phyloP scores from a whole-genome alignment of 1,140 invertebrate species.

The Neocloeon triangulifer region DNA sequence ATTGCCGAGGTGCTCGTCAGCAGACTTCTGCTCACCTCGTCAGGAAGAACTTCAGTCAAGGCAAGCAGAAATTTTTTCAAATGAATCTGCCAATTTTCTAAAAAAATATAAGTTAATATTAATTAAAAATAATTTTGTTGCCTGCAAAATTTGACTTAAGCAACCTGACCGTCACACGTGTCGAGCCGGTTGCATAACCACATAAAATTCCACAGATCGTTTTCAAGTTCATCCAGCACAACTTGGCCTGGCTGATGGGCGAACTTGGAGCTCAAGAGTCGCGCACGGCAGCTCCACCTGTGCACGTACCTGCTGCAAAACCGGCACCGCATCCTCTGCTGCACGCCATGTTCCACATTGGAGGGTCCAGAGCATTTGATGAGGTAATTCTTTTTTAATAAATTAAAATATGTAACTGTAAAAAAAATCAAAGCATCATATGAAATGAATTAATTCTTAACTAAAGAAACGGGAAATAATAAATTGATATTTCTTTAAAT shows the following conservation, averaged over 20 bases:
- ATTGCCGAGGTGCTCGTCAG: constrained; percentile 26
- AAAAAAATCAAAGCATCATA: too few relatives aligned
- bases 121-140: not conserved
- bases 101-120: constrained; percentile 1
- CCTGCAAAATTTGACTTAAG: not conserved
- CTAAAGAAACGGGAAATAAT: too few relatives aligned
- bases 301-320: constrained; percentile 9
- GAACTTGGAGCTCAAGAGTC: constrained; percentile 21
- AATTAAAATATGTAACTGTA: too few relatives aligned
- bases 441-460: too few relatives aligned
- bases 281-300: constrained; percentile 13
- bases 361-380: constrained; percentile 34
- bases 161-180: not conserved
- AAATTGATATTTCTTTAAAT: too few relatives aligned
- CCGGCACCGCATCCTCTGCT: constrained; percentile 21
- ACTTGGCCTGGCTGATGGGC: constrained; percentile 37
- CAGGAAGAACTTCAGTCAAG: constrained; percentile 28
- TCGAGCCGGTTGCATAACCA: not conserved
- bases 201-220: constrained; percentile 23
- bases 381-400: too few relatives aligned
- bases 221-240: constrained; percentile 38
- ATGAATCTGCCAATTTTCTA: constrained; percentile 1
- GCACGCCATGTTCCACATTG: constrained; percentile 55
- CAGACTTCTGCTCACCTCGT: constrained; percentile 24
- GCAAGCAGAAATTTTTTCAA: constrained; percentile 16